phyloP scores from a whole-genome alignment of 2,888 invertebrate species.

The Notodonta dromedarius region DNA sequence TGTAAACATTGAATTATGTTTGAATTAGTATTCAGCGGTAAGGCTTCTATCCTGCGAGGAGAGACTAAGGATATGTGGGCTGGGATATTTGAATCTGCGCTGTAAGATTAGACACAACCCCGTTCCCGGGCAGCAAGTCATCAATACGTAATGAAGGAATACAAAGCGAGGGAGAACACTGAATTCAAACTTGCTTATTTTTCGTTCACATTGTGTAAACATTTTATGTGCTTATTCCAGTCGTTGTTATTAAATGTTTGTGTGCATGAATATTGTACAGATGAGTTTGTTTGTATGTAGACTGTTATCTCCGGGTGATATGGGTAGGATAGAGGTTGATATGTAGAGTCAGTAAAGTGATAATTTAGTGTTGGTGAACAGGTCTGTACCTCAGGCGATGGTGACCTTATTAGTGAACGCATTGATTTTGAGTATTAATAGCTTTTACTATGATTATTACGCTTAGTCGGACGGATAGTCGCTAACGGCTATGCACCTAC shows the following conservation, averaged over 20 bases:
- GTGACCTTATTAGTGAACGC: too few species aligned
- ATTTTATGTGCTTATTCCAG: conserved; percentile 21
- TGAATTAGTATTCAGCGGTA: too few species aligned
- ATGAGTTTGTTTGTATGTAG: conserved; percentile 1
- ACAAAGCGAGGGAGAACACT: conserved; percentile 33
- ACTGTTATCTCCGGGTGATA: not conserved
- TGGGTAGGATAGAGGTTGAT: too few species aligned
- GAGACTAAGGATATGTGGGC: not conserved
- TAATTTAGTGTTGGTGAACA: too few species aligned
- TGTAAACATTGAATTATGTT: too few species aligned
- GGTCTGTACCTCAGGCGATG: too few species aligned
- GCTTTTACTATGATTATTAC: too few species aligned
- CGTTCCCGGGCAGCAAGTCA: conserved; percentile 31
- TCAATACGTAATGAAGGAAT: conserved; percentile 43
- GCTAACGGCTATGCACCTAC: too few species aligned
- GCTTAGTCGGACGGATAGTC: too few species aligned
- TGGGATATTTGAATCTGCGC: conserved; percentile 28
- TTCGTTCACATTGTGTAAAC: conserved; percentile 29
- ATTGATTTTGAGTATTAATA: too few species aligned
- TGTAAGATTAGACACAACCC: conserved; percentile 37
- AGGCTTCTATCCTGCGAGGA: too few species aligned
- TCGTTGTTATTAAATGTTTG: conserved; percentile 26
- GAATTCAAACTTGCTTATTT: conserved; percentile 39
- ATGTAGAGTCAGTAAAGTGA: too few species aligned
- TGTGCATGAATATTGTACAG: conserved; percentile 9